These are phyloP conservation scores for Eulemur rufifrons DNA, from an alignment of 2,113 vertebrate genomes.

Conservation along the genomic window DNA sequence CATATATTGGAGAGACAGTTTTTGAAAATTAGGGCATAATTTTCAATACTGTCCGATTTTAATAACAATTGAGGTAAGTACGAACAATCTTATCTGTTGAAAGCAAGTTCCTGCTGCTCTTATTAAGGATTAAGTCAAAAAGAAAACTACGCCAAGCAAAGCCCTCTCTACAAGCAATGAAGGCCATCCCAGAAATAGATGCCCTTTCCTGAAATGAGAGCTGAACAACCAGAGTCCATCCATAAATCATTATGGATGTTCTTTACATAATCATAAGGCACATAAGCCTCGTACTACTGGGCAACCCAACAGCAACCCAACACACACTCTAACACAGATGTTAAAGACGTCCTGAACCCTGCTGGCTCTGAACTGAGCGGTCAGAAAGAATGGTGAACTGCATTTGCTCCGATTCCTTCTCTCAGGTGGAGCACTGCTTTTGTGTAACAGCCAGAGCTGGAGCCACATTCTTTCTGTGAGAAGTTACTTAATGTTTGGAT, in stretches of 20 bases:
- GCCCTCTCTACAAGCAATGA: background rate
- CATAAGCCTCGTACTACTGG: background rate
- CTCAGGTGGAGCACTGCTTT: background rate
- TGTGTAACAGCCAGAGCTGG: background rate
- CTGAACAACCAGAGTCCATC: background rate
- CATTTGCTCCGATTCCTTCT: background rate
- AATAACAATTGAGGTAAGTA: background rate
- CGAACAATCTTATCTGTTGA: background rate
- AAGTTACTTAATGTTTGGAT: background rate
- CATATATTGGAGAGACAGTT: background rate
- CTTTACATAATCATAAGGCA: background rate
- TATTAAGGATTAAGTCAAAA: slow-evolving; percentile 23
- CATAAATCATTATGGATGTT: background rate
- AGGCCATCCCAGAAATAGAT: background rate
- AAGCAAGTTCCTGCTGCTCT: background rate
- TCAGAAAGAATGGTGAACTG: background rate
- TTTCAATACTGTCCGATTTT: slow-evolving; percentile 18
- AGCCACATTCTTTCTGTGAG: background rate
- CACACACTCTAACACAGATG: background rate
- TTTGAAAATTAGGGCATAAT: background rate
- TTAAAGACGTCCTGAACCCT: background rate
- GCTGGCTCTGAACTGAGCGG: background rate
- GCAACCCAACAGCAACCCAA: background rate
- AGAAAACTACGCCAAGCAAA: background rate
- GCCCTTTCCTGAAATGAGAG: background rate